phyloP scores from a whole-genome alignment of 2,888 invertebrate genomes.

The Sepiola atlantica region DNA sequence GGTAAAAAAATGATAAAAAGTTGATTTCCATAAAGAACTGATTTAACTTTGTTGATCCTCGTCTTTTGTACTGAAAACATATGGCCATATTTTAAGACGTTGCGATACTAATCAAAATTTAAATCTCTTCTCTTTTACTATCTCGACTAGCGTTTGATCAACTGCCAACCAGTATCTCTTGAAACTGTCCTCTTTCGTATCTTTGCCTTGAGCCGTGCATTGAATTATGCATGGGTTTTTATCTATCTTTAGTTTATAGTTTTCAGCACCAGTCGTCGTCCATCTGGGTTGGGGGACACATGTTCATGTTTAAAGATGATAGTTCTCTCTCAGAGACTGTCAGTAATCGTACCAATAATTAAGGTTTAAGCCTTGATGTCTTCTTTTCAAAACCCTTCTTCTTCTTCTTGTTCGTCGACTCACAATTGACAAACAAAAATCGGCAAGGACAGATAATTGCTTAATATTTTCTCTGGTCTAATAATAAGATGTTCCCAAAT shows the following conservation, averaged over 20 bases:
- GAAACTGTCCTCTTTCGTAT: background rate
- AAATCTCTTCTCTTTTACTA: background rate
- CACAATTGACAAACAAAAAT: constrained; percentile 5
- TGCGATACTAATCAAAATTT: constrained; percentile 13
- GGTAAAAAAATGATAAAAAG: background rate
- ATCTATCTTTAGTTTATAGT: constrained; percentile 32
- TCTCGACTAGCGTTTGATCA: background rate
- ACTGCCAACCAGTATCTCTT: background rate
- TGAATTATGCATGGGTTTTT: constrained; percentile 32
- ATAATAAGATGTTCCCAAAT: background rate
- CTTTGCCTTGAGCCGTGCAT: background rate
- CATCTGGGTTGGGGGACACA: background rate
- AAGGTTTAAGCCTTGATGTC: background rate
- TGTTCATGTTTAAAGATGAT: constrained; percentile 23
- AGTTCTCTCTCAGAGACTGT: background rate
- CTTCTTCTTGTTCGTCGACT: too few species aligned
- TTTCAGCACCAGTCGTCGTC: background rate
- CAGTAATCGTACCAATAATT: constrained; percentile 7
- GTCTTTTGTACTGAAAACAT: background rate
- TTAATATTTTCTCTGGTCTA: background rate
- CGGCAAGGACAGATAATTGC: background rate
- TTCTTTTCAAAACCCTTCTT: background rate
- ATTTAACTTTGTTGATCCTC: background rate
- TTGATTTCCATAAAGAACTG: constrained; percentile 21
- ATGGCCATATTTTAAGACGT: background rate